Percentiles rank a stretch among this genome's conserved stretches.
Evolutionary conservation across 2,113 vertebrate genomes (phyloP).

Genomic region (Morone saxatilis): DNA sequence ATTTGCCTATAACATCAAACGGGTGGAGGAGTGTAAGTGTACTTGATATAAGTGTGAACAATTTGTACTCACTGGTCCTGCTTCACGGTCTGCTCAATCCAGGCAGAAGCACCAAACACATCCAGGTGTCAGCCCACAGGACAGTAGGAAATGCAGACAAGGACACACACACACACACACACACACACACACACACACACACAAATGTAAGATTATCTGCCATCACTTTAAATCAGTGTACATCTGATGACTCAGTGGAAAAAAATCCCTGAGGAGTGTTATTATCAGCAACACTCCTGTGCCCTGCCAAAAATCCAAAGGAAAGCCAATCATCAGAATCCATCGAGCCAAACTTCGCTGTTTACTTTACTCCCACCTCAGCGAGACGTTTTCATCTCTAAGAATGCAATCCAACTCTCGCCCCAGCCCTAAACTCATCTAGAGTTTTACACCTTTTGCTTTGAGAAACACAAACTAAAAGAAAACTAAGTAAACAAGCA

Average conservation of each 20-base stretch:
- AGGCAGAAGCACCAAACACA: slow-evolving; percentile 53
- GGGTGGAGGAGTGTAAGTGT: not conserved
- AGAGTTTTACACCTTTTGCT: slow-evolving; percentile 4
- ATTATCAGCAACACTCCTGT: slow-evolving; percentile 40
- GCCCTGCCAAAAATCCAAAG: slow-evolving; percentile 47
- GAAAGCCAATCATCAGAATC: slow-evolving; percentile 53
- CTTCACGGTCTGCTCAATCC: slow-evolving; percentile 83
- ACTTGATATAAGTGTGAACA: not conserved
- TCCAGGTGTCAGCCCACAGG: slow-evolving; percentile 65
- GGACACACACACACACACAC: slow-evolving; percentile 28
- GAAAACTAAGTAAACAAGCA: not conserved
- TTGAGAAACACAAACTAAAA: not conserved
- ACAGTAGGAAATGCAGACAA: slow-evolving; percentile 50
- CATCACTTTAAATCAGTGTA: slow-evolving; percentile 51
- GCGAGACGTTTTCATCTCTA: slow-evolving; percentile 26
- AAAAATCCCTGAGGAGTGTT: slow-evolving; percentile 51
- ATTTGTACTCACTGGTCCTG: slow-evolving; percentile 84
- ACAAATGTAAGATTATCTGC: slow-evolving; percentile 39
- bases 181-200: too few species aligned
- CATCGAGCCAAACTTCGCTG: slow-evolving; percentile 32
- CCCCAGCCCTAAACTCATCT: not conserved
- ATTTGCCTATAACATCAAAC: not conserved
- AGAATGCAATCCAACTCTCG: slow-evolving; percentile 21
- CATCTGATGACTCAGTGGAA: slow-evolving; percentile 60
- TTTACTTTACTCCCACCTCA: slow-evolving; percentile 28